Conservation (phyloP, 2,797 vertebrate species). For the Galaxias olidus region DNA sequence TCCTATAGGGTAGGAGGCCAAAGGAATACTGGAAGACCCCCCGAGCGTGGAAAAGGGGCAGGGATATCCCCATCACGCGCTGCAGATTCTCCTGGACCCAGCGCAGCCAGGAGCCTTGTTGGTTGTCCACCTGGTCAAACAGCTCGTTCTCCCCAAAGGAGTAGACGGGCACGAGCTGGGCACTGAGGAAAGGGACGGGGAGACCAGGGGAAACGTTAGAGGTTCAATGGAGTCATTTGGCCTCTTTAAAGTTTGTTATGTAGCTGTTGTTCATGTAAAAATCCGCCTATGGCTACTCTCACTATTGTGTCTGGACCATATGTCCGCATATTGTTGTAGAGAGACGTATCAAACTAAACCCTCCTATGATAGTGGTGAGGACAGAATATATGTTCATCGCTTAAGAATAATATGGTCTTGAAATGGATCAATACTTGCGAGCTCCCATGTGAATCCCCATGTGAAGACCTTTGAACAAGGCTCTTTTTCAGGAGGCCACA, state of each 20-base stretch:
- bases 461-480: conserved; percentile 33
- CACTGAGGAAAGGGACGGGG: conserved; percentile 59
- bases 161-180: conserved; percentile 86
- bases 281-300: too few species aligned
- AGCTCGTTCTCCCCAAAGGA: conserved; percentile 95
- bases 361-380: too few species aligned
- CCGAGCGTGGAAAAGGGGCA: conserved; percentile 90
- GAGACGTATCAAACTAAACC: too few species aligned
- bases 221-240: not conserved
- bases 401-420: too few species aligned
- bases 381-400: too few species aligned
- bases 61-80: conserved; percentile 84
- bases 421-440: not conserved
- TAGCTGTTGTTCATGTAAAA: not conserved
- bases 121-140: conserved; percentile 85
- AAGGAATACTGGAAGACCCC: conserved; percentile 95
- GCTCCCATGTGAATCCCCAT: conserved; percentile 36
- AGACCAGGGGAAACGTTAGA: not conserved
- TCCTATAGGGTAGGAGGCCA: conserved; percentile 87
- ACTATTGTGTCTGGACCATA: too few species aligned
- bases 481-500: conserved; percentile 40
- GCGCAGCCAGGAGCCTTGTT: conserved; percentile 82
- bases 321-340: too few species aligned
- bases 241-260: not conserved
- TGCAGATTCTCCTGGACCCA: conserved; percentile 82